phyloP scores from a whole-genome alignment of 1,140 invertebrate species.

The Coboldia fuscipes region DNA sequence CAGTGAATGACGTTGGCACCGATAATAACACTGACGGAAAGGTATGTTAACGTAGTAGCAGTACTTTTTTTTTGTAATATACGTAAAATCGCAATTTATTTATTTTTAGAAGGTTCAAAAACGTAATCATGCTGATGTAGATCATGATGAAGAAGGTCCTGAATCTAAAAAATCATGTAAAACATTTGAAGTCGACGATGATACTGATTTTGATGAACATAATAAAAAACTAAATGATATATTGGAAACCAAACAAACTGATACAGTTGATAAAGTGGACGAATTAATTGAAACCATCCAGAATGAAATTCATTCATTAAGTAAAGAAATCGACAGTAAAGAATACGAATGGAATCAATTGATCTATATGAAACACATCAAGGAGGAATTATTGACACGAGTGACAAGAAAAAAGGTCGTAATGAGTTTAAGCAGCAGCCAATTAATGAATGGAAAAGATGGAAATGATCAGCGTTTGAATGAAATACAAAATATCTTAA shows the following conservation, averaged over 20 bases:
- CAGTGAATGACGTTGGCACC: too few species aligned
- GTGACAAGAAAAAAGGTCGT: constrained; percentile 42
- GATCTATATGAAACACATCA: constrained; percentile 51
- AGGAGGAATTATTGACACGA: constrained; percentile 51
- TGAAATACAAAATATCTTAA: neutral
- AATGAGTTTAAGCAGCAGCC: constrained; percentile 9
- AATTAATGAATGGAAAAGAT: neutral
- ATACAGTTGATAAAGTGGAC: constrained; percentile 32
- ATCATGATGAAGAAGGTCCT: too few species aligned
- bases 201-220: constrained; percentile 27
- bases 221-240: constrained; percentile 34
- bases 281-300: constrained; percentile 31
- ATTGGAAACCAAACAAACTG: constrained; percentile 29
- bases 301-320: constrained; percentile 37
- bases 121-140: too few species aligned
- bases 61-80: too few species aligned
- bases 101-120: too few species aligned
- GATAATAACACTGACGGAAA: too few species aligned
- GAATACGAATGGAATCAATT: constrained; percentile 71
- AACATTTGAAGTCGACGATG: constrained; percentile 17
- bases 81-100: too few species aligned
- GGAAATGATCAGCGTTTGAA: neutral
- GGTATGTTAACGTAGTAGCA: too few species aligned
- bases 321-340: constrained; percentile 45
- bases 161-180: too few species aligned